Conservation (phyloP, 2,888 invertebrate genomes). For the Ryuthela nishihirai region DNA sequence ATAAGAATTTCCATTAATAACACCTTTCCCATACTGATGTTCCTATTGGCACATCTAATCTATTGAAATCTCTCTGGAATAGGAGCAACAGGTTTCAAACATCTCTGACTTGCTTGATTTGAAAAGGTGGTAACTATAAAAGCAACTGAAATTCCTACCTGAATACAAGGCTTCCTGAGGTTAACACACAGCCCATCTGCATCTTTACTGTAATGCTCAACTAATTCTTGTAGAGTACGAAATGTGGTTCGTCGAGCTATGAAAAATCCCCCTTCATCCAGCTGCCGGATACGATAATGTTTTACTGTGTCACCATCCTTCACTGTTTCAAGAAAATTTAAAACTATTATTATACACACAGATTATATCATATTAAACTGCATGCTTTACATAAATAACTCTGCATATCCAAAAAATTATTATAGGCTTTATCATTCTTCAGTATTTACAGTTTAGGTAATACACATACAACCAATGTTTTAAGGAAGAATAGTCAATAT, state of each 20-base stretch:
- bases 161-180: constrained; percentile 84
- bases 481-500: too few relatives aligned
- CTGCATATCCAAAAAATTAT: too few relatives aligned
- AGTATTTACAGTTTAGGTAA: too few relatives aligned
- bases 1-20: not conserved
- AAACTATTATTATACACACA: not conserved
- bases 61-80: too few relatives aligned
- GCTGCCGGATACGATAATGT: constrained; percentile 96
- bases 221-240: constrained; percentile 92
- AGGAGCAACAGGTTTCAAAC: too few relatives aligned
- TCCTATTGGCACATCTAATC: too few relatives aligned
- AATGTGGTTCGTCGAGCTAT: constrained; percentile 97
- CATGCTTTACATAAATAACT: too few relatives aligned
- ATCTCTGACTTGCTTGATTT: not conserved
- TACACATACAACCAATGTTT: too few relatives aligned
- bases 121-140: not conserved
- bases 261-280: constrained; percentile 98
- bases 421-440: too few relatives aligned
- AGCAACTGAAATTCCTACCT: constrained; percentile 50
- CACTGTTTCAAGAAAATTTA: constrained; percentile 55
- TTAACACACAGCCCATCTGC: constrained; percentile 99
- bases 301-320: constrained; percentile 99
- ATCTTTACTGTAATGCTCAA: constrained; percentile 95
- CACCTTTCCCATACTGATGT: not conserved
- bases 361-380: too few relatives aligned